Conservation (phyloP, 1,140 invertebrate species). For the Andricus grossulariae region DNA sequence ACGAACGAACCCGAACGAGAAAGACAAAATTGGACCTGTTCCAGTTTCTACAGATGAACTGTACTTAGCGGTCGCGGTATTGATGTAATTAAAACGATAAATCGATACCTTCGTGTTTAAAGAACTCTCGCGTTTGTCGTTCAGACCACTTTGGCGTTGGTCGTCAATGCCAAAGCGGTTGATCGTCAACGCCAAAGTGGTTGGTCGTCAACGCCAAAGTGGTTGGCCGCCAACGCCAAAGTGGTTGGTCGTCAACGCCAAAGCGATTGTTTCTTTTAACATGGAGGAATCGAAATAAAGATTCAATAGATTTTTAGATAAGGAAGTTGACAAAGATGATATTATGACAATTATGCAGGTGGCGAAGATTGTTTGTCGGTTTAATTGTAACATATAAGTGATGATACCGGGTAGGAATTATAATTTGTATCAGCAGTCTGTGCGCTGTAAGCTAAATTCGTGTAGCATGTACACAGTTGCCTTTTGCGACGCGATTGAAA, state of each 20-base stretch:
- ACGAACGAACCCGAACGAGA: not conserved
- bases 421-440: slow-evolving; percentile 55
- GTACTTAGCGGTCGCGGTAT: slow-evolving; percentile 59
- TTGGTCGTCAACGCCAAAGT: too few species aligned
- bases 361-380: slow-evolving; percentile 54
- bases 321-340: slow-evolving; percentile 52
- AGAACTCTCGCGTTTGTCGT: too few species aligned
- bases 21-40: not conserved
- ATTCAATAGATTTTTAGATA: slow-evolving; percentile 61
- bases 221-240: too few species aligned
- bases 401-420: slow-evolving; percentile 54
- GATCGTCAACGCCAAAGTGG: too few species aligned
- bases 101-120: not conserved
- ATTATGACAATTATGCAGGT: slow-evolving; percentile 51
- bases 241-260: too few species aligned
- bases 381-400: slow-evolving; percentile 66
- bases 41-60: slow-evolving; percentile 37
- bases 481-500: slow-evolving; percentile 54
- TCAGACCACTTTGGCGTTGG: too few species aligned
- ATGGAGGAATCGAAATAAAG: slow-evolving; percentile 37
- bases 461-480: slow-evolving; percentile 58
- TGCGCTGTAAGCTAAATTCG: slow-evolving; percentile 44
- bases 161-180: too few species aligned
- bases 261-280: too few species aligned
- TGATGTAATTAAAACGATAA: slow-evolving; percentile 49